Conservation (phyloP, 1,140 invertebrate species). For the Panagrolaimus sp. region DNA sequence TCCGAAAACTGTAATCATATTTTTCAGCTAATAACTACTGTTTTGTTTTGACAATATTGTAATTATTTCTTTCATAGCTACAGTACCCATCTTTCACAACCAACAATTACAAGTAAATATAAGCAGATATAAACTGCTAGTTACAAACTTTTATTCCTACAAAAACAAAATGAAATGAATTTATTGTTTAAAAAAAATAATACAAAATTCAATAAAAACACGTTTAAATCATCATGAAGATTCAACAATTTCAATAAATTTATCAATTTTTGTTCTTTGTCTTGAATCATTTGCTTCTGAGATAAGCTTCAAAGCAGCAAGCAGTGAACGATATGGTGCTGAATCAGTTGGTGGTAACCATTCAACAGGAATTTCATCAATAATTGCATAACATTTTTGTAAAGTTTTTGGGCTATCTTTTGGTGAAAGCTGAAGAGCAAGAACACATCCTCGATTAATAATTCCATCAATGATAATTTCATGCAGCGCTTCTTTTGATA, state of each 20-base stretch:
- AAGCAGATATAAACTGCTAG: background rate
- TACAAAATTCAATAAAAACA: background rate
- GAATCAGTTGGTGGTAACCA: background rate
- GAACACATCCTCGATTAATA: constrained; percentile 31
- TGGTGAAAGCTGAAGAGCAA: constrained; percentile 37
- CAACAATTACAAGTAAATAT: too few species aligned
- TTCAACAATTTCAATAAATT: constrained; percentile 13
- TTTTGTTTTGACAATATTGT: too few species aligned
- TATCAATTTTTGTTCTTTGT: background rate
- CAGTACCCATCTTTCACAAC: too few species aligned
- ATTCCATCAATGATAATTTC: constrained; percentile 38
- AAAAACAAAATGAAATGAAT: background rate
- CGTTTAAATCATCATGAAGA: background rate
- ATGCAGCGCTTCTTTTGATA: constrained; percentile 30
- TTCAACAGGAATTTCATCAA: constrained; percentile 30
- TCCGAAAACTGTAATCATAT: too few species aligned
- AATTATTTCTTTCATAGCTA: background rate
- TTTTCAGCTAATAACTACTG: too few species aligned
- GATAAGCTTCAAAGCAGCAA: background rate
- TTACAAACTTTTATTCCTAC: background rate
- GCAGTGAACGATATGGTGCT: background rate
- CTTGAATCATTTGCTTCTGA: background rate
- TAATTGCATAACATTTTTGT: constrained; percentile 32
- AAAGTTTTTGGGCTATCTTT: constrained; percentile 23
- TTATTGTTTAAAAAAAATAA: background rate